Evolutionary conservation across 2,113 vertebrate genomes (phyloP).

Genomic region (Anoplopoma fimbria): DNA sequence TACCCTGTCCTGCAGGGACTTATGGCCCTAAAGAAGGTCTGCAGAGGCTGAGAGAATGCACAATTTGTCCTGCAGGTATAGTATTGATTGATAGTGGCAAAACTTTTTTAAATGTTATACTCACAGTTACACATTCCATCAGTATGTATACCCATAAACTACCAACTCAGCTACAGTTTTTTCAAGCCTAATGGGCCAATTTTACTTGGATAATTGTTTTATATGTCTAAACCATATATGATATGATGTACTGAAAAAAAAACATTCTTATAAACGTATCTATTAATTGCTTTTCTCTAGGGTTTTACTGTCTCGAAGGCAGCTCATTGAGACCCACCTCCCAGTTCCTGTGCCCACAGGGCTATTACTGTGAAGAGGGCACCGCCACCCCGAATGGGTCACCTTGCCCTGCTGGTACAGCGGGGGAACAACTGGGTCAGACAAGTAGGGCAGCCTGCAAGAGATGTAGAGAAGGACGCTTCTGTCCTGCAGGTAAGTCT

Average conservation of each 20-base stretch:
- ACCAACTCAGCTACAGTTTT: background rate
- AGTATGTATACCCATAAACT: background rate
- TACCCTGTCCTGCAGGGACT: constrained; percentile 84
- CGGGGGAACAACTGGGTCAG: constrained; percentile 86
- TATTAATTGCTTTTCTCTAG: constrained; percentile 73
- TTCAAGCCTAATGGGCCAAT: background rate
- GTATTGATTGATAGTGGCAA: constrained; percentile 1
- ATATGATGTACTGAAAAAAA: background rate
- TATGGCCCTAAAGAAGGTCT: constrained; percentile 81
- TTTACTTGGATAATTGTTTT: background rate
- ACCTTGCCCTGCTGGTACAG: constrained; percentile 87
- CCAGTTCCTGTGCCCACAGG: constrained; percentile 84
- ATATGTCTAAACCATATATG: background rate
- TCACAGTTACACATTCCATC: background rate
- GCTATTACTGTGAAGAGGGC: constrained; percentile 88
- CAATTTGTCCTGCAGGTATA: constrained; percentile 84
- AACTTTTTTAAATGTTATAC: background rate
- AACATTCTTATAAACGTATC: background rate
- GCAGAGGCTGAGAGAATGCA: constrained; percentile 76
- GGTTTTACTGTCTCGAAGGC: constrained; percentile 88
- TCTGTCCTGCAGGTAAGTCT: constrained; percentile 84
- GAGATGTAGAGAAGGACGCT: constrained; percentile 86
- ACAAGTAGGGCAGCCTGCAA: constrained; percentile 86
- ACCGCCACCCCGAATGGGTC: constrained; percentile 82
- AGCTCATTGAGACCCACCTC: constrained; percentile 80